phyloP scores from a whole-genome alignment of 2,888 invertebrate genomes.

The Tanypteryx hageni region DNA sequence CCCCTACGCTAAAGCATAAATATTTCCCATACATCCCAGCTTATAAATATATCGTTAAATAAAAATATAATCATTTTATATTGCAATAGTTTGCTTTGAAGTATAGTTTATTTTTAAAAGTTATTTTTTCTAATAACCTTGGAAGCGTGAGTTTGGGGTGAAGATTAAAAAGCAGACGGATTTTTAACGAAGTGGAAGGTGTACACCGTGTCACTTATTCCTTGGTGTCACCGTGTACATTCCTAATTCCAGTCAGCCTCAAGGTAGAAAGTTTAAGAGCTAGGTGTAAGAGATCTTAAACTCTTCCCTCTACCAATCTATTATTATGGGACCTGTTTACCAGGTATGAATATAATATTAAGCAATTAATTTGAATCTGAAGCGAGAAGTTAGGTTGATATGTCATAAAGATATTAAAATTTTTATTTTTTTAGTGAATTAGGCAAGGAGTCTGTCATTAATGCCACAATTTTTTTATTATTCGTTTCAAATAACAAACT shows the following conservation, averaged over 20 bases:
- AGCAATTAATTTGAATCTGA: neutral
- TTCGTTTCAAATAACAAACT: too few relatives aligned
- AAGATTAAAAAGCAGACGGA: conserved; percentile 56
- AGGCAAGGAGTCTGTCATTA: neutral
- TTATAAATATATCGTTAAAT: neutral
- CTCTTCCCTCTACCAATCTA: neutral
- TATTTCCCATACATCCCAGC: neutral
- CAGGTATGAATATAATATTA: neutral
- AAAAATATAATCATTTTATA: neutral
- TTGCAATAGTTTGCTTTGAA: neutral
- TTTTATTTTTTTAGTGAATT: neutral
- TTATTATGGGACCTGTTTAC: conserved; percentile 27
- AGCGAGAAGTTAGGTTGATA: neutral
- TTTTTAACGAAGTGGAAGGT: conserved; percentile 26
- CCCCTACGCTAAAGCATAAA: neutral
- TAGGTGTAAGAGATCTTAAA: neutral
- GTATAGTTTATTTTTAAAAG: neutral
- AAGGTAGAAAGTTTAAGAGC: neutral
- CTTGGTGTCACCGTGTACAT: neutral
- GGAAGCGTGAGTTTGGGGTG: neutral
- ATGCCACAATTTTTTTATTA: neutral
- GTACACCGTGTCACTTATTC: neutral
- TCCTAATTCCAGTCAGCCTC: neutral
- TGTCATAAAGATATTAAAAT: neutral
- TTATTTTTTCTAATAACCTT: neutral